Evolutionary conservation across 2,888 invertebrate species (phyloP), one percentile per base, ranked within the genome.

Genomic region (Allophyes oxyacanthae): DNA sequence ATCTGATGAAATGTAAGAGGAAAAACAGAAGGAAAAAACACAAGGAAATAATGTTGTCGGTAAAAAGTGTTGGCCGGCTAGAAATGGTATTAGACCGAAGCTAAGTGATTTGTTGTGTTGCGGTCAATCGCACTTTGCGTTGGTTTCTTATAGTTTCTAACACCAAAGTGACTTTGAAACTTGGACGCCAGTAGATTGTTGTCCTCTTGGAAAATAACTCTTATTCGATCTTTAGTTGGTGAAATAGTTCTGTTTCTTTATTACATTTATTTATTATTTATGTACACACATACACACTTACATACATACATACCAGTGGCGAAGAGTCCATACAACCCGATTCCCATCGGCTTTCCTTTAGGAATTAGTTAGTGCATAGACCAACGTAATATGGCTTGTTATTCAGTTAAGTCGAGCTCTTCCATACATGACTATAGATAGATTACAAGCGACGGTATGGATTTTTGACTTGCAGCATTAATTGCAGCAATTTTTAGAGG

Each of bases 101-200:
- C 83, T 90, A 91, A 92, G 92, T 89, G 92, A 91, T 88, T 90
- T 91, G 88, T 87, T 87, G 86, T 91, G 92, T 92, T 80, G 87
- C 81, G 90, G 90, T 87, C 90, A 87, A 87, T 87, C 81, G 84
- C 83, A 83, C 85, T 86, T 84, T 84, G 76, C 78, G 77, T 80
- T 66, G 81, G 78, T 83, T 84, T 87, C 85, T 86, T 87, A 72
- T 68, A 78, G 78, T 81, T 80, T 68, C 69, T 64, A 77, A 79
- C 78, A 66, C 67, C 79, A 77, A 70, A 80, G 79, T 87, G 81
- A 84, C 86, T 86, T 87, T 75, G 61, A 72, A 85, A 85, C 82
- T 86, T 75, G 37, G 41, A 58, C 60, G 28, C 28, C 50, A 59
- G 45, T 61, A 51, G 37, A 44, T 55, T 50, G 43, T 43, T 49